These are phyloP conservation scores for Tolypeutes matacus DNA, from an alignment of 2,797 vertebrate genomes.

Conservation along the genomic window DNA sequence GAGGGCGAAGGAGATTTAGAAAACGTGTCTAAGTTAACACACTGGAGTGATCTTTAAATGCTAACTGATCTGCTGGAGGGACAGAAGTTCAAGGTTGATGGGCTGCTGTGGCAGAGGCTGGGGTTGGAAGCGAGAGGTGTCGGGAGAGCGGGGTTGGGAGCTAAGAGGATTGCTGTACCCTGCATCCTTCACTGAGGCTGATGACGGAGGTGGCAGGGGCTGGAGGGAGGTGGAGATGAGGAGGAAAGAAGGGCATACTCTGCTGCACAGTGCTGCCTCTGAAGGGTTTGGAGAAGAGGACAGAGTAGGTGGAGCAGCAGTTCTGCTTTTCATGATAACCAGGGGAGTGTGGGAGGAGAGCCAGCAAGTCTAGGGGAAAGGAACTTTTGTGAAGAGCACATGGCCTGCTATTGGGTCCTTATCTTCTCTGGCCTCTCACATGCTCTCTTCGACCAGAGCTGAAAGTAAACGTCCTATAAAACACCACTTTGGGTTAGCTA, in stretches of 20 bases:
- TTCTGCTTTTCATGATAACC: slow-evolving; percentile 43
- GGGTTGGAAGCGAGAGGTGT: no score
- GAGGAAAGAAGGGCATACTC: not conserved
- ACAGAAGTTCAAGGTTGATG: not conserved
- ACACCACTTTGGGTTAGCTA: not conserved
- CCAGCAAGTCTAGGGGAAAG: not conserved
- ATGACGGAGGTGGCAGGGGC: not conserved
- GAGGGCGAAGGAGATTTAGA: not conserved
- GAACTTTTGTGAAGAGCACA: not conserved
- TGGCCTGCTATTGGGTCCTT: not conserved
- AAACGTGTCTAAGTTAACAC: not conserved
- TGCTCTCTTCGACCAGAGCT: not conserved
- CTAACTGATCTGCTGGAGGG: not conserved
- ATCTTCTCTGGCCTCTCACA: not conserved
- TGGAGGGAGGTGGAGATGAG: not conserved
- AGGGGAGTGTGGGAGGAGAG: not conserved
- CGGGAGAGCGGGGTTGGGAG: no score
- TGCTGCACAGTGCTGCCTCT: not conserved
- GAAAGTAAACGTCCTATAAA: not conserved
- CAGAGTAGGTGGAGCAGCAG: not conserved
- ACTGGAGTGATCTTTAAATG: not conserved
- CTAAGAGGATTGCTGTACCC: fast-evolving
- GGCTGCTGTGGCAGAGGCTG: not conserved
- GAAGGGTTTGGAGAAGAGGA: not conserved
- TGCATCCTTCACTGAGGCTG: not conserved